phyloP scores from a whole-genome alignment of 2,888 invertebrate genomes.

The Eudasyphora cyanicolor region DNA sequence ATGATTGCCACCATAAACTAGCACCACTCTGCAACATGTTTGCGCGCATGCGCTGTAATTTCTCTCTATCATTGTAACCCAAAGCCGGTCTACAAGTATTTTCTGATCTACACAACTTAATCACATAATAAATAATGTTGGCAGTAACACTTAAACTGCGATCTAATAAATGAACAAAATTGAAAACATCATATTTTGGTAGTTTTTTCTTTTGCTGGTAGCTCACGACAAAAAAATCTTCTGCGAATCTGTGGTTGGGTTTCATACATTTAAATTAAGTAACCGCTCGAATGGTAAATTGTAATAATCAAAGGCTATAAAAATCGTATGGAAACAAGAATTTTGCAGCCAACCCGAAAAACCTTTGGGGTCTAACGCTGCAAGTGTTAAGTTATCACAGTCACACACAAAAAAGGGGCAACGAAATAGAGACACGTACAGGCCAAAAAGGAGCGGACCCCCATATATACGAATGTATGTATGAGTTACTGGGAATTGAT shows the following conservation, averaged over 20 bases:
- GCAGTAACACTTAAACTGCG: neutral
- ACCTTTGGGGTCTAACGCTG: constrained; percentile 69
- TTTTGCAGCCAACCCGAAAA: constrained; percentile 37
- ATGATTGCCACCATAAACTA: neutral
- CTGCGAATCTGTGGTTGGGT: neutral
- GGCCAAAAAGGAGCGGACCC: constrained; percentile 36
- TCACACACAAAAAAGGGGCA: constrained; percentile 53
- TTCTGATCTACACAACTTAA: neutral
- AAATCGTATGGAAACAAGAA: constrained; percentile 16
- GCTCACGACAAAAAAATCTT: too few species aligned
- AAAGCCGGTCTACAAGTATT: neutral
- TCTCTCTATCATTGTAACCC: neutral
- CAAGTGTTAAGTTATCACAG: constrained; percentile 76
- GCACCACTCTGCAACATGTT: neutral
- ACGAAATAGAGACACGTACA: constrained; percentile 58
- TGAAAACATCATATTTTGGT: too few species aligned
- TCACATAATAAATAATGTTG: constrained; percentile 34
- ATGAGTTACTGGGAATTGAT: neutral
- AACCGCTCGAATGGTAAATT: constrained; percentile 60
- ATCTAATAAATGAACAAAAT: constrained; percentile 3
- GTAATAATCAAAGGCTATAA: constrained; percentile 71
- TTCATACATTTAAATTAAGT: constrained; percentile 55
- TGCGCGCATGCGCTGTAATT: neutral
- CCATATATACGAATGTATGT: neutral
- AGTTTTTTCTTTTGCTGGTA: too few species aligned